Evolutionary conservation across 2,797 vertebrate species (phyloP).

Genomic region (Scarus forsteni): DNA sequence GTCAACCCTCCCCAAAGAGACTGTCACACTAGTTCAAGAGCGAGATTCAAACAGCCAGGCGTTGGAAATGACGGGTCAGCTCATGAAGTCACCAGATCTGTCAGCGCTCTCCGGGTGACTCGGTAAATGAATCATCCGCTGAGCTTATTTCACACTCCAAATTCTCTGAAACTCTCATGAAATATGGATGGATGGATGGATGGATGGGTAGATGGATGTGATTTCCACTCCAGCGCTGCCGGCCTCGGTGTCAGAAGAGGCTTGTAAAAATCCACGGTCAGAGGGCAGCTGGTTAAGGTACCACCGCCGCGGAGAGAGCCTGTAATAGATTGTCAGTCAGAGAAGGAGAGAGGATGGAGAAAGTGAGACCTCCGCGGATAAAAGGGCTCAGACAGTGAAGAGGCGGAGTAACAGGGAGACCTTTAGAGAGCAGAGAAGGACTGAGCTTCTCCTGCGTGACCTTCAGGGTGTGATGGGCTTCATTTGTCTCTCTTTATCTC

Average conservation of each 20-base stretch:
- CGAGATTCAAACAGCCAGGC: constrained; percentile 8
- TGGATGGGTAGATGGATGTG: constrained; percentile 31
- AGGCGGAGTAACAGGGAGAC: constrained; percentile 11
- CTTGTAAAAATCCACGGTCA: constrained; percentile 34
- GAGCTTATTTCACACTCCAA: constrained; percentile 47
- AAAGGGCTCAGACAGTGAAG: background rate
- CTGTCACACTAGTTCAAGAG: constrained; percentile 22
- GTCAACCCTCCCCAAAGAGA: constrained; percentile 19
- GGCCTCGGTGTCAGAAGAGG: constrained; percentile 18
- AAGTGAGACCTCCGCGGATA: constrained; percentile 1
- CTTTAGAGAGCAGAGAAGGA: constrained; percentile 28
- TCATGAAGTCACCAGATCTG: constrained; percentile 56
- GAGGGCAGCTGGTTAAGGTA: constrained; percentile 38
- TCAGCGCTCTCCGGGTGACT: constrained; percentile 45
- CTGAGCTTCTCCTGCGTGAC: constrained; percentile 12
- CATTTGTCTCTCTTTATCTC: constrained; percentile 18
- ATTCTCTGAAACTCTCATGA: constrained; percentile 45
- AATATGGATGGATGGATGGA: constrained; percentile 51
- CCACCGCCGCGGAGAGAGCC: background rate
- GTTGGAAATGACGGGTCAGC: constrained; percentile 30
- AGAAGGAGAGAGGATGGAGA: background rate
- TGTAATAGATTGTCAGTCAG: constrained; percentile 46
- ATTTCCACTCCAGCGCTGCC: constrained; percentile 28
- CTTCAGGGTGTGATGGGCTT: constrained; percentile 23
- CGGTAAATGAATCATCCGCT: constrained; percentile 54